A percentile compares a stretch with the other conserved stretches of the same genome.
Conservation (phyloP, 2,113 vertebrate species). For the Pteronura brasiliensis region DNA sequence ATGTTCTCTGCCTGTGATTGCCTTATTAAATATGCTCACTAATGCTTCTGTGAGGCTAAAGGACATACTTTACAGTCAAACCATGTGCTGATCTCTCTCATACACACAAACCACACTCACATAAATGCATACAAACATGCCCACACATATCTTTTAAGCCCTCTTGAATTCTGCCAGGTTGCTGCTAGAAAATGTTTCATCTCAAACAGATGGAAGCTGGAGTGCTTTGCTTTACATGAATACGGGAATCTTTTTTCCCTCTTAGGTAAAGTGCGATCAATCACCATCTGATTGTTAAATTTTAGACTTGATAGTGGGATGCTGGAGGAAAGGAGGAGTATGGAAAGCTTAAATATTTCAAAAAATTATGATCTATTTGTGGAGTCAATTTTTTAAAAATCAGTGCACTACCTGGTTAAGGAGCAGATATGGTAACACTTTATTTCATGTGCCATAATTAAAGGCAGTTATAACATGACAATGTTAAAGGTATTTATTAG, state of each 20-base stretch:
- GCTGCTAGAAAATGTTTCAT: constrained; percentile 68
- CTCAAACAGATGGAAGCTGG: constrained; percentile 58
- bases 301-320: constrained; percentile 42
- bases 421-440: neutral
- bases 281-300: constrained; percentile 49
- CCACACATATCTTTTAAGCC: constrained; percentile 62
- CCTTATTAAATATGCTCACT: constrained; percentile 56
- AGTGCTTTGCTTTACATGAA: constrained; percentile 55
- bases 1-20: constrained; percentile 36
- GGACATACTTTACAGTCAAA: constrained; percentile 65
- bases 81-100: constrained; percentile 73
- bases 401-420: constrained; percentile 31
- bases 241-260: constrained; percentile 23
- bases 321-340: neutral
- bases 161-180: constrained; percentile 53
- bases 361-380: constrained; percentile 50
- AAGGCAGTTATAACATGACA: constrained; percentile 34
- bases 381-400: constrained; percentile 35
- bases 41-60: constrained; percentile 68
- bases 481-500: neutral
- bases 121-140: constrained; percentile 43
- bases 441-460: constrained; percentile 39
- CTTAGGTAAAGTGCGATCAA: constrained; percentile 66
- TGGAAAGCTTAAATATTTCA: neutral
- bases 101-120: constrained; percentile 35